phyloP scores from a whole-genome alignment of 2,797 vertebrate genomes.

The Oreortyx pictus region DNA sequence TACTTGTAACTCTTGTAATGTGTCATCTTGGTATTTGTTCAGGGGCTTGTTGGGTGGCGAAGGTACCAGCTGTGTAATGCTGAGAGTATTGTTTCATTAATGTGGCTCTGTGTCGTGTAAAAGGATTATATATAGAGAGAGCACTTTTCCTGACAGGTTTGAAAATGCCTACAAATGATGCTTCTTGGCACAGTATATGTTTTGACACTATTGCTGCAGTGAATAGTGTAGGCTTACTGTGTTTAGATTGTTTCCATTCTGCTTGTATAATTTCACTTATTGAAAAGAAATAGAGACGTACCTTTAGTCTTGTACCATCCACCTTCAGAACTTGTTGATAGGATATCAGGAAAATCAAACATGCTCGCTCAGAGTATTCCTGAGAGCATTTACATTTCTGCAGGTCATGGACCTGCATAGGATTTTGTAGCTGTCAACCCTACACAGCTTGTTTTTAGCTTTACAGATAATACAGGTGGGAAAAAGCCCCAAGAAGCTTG shows the following conservation, averaged over 20 bases:
- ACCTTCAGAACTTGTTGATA: background rate
- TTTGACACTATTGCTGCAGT: background rate
- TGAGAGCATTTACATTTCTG: conserved; percentile 4
- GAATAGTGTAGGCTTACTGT: background rate
- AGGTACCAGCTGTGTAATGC: background rate
- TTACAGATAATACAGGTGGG: background rate
- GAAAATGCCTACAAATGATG: background rate
- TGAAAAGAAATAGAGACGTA: background rate
- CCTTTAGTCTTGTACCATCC: background rate
- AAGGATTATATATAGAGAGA: background rate
- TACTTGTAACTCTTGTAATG: background rate
- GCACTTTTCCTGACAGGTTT: background rate
- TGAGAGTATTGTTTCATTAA: background rate
- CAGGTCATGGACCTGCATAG: background rate
- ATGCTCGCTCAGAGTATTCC: background rate
- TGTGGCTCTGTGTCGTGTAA: background rate
- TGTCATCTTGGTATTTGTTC: background rate
- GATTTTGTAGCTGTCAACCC: background rate
- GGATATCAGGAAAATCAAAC: background rate
- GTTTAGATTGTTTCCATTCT: background rate
- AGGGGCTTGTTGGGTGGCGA: background rate
- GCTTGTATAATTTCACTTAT: background rate
- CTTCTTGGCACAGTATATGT: background rate
- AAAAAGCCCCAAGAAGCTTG: background rate
- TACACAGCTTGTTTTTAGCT: background rate